phyloP scores from a whole-genome alignment of 2,888 invertebrate species.

The Aromia moschata region DNA sequence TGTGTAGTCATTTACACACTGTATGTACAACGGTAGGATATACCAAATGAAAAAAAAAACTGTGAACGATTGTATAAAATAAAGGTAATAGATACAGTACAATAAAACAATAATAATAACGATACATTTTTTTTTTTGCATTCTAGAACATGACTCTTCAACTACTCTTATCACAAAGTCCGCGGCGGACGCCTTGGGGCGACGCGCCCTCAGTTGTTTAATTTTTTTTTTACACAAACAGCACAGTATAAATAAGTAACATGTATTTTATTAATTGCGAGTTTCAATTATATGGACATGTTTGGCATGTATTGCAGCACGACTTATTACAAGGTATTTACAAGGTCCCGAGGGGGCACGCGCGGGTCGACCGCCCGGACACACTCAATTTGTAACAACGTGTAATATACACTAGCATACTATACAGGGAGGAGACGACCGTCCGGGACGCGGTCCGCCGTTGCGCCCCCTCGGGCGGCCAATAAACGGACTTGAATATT shows the following conservation, averaged over 20 bases:
- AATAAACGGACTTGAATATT: constrained; percentile 34
- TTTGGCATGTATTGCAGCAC: constrained; percentile 60
- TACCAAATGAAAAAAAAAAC: constrained; percentile 54
- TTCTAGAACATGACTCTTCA: constrained; percentile 62
- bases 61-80: constrained; percentile 62
- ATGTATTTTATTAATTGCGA: constrained; percentile 61
- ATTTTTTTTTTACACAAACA: constrained; percentile 60
- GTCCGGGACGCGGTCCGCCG: constrained; percentile 29
- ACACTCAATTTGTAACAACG: constrained; percentile 41
- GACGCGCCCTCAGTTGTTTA: constrained; percentile 47
- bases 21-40: constrained; percentile 61
- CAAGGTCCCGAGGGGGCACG: constrained; percentile 39
- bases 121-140: constrained; percentile 59
- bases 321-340: constrained; percentile 50
- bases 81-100: constrained; percentile 62
- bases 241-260: constrained; percentile 64
- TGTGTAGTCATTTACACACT: constrained; percentile 60
- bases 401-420: constrained; percentile 43
- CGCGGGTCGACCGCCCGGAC: constrained; percentile 38
- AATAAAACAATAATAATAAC: constrained; percentile 62
- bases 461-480: constrained; percentile 12
- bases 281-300: constrained; percentile 58
- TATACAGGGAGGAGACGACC: constrained; percentile 31
- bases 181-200: constrained; percentile 60
- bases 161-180: constrained; percentile 64